These are phyloP conservation scores for Taenioides sp. DNA, from an alignment of 2,797 vertebrate species.

Conservation along the genomic window DNA sequence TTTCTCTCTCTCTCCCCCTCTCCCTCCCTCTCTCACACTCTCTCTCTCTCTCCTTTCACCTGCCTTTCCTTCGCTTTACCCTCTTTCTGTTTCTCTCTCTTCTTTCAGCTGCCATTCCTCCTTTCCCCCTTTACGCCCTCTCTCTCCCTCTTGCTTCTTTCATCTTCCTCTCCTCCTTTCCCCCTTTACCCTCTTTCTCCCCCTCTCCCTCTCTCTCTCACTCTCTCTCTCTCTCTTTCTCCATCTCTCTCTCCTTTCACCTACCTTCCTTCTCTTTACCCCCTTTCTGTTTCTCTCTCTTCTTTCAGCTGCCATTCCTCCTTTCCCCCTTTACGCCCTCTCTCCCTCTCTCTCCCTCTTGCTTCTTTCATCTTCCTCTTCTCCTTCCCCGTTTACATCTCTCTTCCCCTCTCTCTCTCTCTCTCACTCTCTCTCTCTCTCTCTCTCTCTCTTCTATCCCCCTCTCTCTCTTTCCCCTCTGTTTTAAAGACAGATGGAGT, in stretches of 20 bases:
- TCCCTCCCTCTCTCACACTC: background rate
- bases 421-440: too few species aligned
- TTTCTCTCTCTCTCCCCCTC: background rate
- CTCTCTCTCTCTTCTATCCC: background rate
- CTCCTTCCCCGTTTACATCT: too few species aligned
- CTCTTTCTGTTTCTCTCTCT: background rate
- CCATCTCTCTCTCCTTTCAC: too few species aligned
- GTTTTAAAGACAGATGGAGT: conserved; percentile 73
- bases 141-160: background rate
- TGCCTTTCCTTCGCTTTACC: too few species aligned
- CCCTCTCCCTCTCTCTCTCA: too few species aligned
- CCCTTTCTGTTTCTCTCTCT: background rate
- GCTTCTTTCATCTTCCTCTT: too few species aligned
- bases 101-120: background rate
- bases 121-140: background rate
- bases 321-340: too few species aligned
- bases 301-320: too few species aligned
- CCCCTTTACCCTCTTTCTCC: too few species aligned
- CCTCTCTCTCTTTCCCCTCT: background rate
- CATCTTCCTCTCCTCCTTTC: too few species aligned
- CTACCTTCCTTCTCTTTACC: background rate
- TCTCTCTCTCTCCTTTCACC: background rate
- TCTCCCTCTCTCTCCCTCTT: too few species aligned
- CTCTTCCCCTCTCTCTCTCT: too few species aligned
- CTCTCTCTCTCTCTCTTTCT: background rate